Evolutionary conservation across 2,888 invertebrate genomes (phyloP), one percentile per base, ranked within the genome.

Genomic region (Macrosiphum euphorbiae): DNA sequence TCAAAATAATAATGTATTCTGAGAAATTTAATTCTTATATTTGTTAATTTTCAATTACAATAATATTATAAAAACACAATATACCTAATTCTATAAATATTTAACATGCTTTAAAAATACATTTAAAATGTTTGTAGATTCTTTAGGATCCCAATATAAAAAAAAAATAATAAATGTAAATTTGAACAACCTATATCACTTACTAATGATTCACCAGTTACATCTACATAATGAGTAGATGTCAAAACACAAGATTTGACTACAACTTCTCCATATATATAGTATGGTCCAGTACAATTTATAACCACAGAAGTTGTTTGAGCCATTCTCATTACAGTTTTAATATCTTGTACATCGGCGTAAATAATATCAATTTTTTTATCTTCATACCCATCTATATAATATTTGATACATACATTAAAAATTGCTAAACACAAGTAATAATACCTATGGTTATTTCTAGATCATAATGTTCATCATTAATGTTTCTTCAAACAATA

Each of bases 261-360:
- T 13, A 99, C 98, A 7, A 97, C 97, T 95, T 99, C 99, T 1
- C 99, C 99, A 96, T 97, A 98, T 95, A 98, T 97, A 35, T 97
- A 96, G 96, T 97, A 98, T 0, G 99, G 99, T 0, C 99, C 99
- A 95, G 98, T 98, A 96, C 98, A 98, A 96, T 99, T 99, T 1
- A 99, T 97, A 50, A 99, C 95, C 3, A 99, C 97, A 95, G 97
- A 97, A 13, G 98, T 97, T 95, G 97, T 97, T 89, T 96, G 96
- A 87, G 98, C 98, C 99, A 99, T 99, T 93, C 96, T 96, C 85
- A 96, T 96, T 41, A 99, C 95, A 0, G 98, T 98, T 67, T 97
- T 96, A 94, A 97, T 97, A 95, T 98, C 94, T 35, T 94, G 67
- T 52, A 95, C 58, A 92, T 94, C 95, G 13, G 94, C 94, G 55